A percentile compares a stretch with the other conserved stretches of the same genome.
These are phyloP conservation scores for Pecten maximus DNA, from an alignment of 2,888 invertebrate species.

Conservation along the genomic window DNA sequence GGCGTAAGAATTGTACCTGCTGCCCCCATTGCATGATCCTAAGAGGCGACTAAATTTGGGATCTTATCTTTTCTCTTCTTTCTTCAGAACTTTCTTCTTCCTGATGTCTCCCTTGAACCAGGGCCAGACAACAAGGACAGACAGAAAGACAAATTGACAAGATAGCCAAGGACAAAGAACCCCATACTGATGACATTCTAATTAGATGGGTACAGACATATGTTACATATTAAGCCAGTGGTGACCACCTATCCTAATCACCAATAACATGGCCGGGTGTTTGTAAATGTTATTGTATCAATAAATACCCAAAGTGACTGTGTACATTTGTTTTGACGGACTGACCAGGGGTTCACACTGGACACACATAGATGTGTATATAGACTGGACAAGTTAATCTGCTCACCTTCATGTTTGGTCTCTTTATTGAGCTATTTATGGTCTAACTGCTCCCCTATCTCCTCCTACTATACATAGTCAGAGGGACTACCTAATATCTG, in stretches of 20 bases:
- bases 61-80: too few relatives aligned
- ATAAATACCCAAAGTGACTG: slow-evolving; percentile 11
- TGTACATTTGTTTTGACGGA: neutral
- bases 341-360: neutral
- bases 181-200: neutral
- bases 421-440: slow-evolving; percentile 33
- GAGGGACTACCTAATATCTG: too few relatives aligned
- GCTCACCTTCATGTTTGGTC: neutral
- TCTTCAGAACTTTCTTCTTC: too few relatives aligned
- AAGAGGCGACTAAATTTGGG: too few relatives aligned
- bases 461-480: too few relatives aligned
- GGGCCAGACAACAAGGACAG: neutral
- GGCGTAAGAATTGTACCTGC: too few relatives aligned
- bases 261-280: neutral
- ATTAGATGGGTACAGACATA: too few relatives aligned
- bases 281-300: neutral
- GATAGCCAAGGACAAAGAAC: neutral
- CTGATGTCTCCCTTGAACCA: too few relatives aligned
- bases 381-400: slow-evolving; percentile 23
- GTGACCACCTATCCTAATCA: neutral
- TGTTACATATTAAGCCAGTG: neutral
- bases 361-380: neutral
- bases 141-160: neutral
- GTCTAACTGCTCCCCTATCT: neutral
- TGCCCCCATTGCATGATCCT: too few relatives aligned